Base-by-base conservation (phyloP, 2,888 invertebrate genomes). In the Coleophora deauratella region DNA sequence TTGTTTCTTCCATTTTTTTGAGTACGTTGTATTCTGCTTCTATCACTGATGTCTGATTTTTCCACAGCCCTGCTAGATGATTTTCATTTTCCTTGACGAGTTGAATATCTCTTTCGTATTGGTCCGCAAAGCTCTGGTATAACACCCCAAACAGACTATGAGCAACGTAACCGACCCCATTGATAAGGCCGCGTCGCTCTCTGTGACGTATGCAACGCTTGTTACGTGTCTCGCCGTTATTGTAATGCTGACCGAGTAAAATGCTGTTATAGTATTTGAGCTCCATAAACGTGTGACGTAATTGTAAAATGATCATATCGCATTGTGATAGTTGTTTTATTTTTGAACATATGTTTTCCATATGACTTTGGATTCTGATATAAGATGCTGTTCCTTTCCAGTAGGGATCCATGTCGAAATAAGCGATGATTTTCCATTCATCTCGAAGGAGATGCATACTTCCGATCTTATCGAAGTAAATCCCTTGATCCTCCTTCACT, bases 11-110 rank as follows among this genome's bases (percentile, higher is more conserved):
- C n/a, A 38, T 41, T 33, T 37, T 33, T 12, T 41, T 43, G 9
- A 46, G 21, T 14, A 44, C n/a, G 14, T 38, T 41, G 11, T 36
- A 39, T 27, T 44, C 44, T 21, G 41, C 27, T 33, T 43, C 46
- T 1, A 46, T 33, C 38, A 42, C 37, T 8, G 45, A 42, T 9
- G 44, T 47, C 27, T 47, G 41, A 33, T 46, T 43, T 34, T 46
- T 39, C 34, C 37, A 38, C 9, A 46, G 15, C 9, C 38, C 14
- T 13, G 27, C 12, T 27, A 42, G 36, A 38, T 44, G 44, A 35
- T 40, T 42, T 34, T 46, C 37, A 35, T 44, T 42, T 11, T 15
- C 28, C 15, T 35, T 12, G 28, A 45, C 33, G 12, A 14, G 15
- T 15, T 35, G 11, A 28, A 45, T 38, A 27, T 35, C 31, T 11